These are phyloP conservation scores for Festucalex cinctus DNA, from an alignment of 2,113 vertebrate genomes.

Conservation along the genomic window DNA sequence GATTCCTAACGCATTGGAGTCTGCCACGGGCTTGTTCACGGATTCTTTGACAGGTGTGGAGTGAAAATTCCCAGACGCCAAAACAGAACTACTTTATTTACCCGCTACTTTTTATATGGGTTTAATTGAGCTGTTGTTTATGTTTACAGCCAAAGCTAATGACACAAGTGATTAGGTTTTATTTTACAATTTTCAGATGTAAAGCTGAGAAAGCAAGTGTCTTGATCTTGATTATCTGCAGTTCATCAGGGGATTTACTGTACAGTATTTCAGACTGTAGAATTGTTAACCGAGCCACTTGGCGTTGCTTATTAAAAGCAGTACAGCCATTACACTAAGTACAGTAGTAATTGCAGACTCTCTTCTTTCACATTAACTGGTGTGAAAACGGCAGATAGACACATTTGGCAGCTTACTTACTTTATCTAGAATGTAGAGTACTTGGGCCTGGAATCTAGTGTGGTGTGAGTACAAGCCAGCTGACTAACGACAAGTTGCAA, in stretches of 20 bases:
- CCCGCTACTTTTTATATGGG: not conserved
- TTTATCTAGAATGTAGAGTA: not conserved
- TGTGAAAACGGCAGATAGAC: not conserved
- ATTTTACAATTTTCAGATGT: not conserved
- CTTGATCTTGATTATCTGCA: not conserved
- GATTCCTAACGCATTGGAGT: not conserved
- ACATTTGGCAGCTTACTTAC: not conserved
- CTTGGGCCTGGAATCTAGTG: too few relatives aligned
- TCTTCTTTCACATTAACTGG: not conserved
- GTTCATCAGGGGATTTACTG: not conserved
- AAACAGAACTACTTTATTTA: too few relatives aligned
- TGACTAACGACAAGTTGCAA: too few relatives aligned
- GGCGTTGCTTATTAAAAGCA: not conserved
- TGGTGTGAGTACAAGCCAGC: too few relatives aligned
- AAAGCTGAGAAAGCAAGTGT: not conserved
- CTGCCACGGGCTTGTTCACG: too few relatives aligned
- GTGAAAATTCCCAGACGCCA: not conserved
- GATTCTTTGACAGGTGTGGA: not conserved
- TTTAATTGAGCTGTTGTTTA: not conserved
- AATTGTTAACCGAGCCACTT: not conserved
- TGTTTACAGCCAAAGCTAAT: not conserved
- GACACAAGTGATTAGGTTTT: not conserved
- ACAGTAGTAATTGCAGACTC: not conserved
- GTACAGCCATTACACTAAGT: not conserved
- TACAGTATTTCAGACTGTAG: not conserved